Base-by-base conservation (phyloP, 2,797 vertebrate genomes). In the Lophotriccus pileatus region DNA sequence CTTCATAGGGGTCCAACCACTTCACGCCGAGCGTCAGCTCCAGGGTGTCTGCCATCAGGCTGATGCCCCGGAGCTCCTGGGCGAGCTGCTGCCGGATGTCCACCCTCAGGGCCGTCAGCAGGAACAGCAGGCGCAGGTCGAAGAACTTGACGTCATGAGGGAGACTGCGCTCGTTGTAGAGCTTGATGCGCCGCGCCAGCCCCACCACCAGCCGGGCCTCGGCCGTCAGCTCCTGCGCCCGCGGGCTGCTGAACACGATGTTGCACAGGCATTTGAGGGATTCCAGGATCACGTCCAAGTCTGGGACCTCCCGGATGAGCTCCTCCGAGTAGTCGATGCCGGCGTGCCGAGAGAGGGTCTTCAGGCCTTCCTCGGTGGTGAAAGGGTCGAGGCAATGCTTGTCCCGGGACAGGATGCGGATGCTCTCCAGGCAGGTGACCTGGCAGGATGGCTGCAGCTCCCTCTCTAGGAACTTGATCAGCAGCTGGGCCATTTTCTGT, bases 241-340 rank as follows among this genome's bases (percentile, higher is more conserved):
- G 83, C 1, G 97, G 62, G 39, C 98, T 99, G 98, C 99, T 99
- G 66, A 99, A 98, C 87, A 99, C 97, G 4, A 99, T 97, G 96
- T 99, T 99, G 97, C 98, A 99, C 79, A 99, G 97, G 83, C 98
- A 99, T 95, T 99, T 99, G 24, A 99, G 98, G 14, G 99, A 98
- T 90, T 99, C 99, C 34, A 99, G 98, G 14, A 98, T 98, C 4
- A 98, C 98, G 7, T 99, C 99, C 97, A 98, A 96, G 94, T 99
- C 98, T 3, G 97, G 95, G 43, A 98, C 96, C 84, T 98, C 98
- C 4, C 96, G 76, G 85, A 83, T 79, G 10, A 93, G 79, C 28
- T 94, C 96, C 93, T 98, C 97, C 0, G 94, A 89, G 69, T 91
- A 84, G 6, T 95, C 77, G 1, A 99, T 96, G 77, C 98, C 98